Percentiles rank a stretch among this genome's conserved stretches.
These are phyloP conservation scores for Pseudomugil gertrudae DNA, from an alignment of 2,797 vertebrate species.

Conservation along the genomic window DNA sequence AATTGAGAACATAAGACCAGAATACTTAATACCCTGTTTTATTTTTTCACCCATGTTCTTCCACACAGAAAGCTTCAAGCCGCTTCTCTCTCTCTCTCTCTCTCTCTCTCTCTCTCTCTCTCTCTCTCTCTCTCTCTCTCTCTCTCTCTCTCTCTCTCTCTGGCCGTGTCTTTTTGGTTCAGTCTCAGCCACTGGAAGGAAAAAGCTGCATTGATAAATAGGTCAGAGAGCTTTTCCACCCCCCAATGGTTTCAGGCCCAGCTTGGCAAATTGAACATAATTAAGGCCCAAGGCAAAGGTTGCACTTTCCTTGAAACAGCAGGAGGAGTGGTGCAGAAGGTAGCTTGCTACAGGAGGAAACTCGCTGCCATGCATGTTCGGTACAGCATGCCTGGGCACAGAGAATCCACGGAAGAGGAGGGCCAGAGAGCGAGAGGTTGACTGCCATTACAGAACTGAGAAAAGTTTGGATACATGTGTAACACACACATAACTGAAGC, in stretches of 20 bases:
- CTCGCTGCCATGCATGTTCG: slow-evolving; percentile 66
- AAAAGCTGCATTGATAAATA: slow-evolving; percentile 86
- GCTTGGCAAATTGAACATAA: slow-evolving; percentile 88
- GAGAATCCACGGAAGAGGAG: slow-evolving; percentile 52
- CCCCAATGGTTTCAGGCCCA: slow-evolving; percentile 84
- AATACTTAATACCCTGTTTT: neutral
- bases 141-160: slow-evolving; percentile 27
- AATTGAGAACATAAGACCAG: neutral
- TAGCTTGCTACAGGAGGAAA: slow-evolving; percentile 65
- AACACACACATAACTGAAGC: slow-evolving; percentile 4
- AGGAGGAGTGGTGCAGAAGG: slow-evolving; percentile 72
- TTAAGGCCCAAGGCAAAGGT: slow-evolving; percentile 88
- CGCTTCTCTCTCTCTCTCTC: no score
- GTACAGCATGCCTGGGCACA: slow-evolving; percentile 64
- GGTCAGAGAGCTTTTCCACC: slow-evolving; percentile 86
- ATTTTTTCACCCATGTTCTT: neutral
- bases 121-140: slow-evolving; percentile 31
- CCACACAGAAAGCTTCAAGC: neutral
- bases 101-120: no score
- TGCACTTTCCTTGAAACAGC: slow-evolving; percentile 86
- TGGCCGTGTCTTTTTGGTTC: slow-evolving; percentile 54
- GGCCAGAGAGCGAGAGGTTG: slow-evolving; percentile 39
- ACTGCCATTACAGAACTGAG: slow-evolving; percentile 61
- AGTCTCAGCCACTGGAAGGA: slow-evolving; percentile 72
- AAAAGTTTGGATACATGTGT: slow-evolving; percentile 37